phyloP scores from a whole-genome alignment of 2,113 vertebrate species.

The Stegostoma tigrinum region DNA sequence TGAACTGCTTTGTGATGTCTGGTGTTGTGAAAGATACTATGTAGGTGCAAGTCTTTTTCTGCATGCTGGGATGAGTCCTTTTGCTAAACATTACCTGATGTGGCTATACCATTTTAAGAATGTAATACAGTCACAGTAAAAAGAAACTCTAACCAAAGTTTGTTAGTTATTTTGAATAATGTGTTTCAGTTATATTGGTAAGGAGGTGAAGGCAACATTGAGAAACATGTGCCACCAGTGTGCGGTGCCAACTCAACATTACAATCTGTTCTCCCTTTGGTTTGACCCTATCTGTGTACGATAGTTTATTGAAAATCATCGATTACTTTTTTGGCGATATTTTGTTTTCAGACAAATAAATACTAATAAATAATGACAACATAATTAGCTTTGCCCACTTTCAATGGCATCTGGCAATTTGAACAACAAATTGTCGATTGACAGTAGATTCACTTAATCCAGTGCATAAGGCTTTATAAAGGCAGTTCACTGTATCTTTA shows the following conservation, averaged over 20 bases:
- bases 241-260: background rate
- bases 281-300: background rate
- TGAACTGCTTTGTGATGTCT: no score
- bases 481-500: background rate
- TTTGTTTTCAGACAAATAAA: no score
- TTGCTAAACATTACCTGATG: background rate
- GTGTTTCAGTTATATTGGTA: background rate
- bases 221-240: background rate
- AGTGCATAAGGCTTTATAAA: background rate
- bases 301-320: no score
- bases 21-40: no score
- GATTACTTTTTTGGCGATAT: no score
- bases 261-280: background rate
- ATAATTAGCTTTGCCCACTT: background rate
- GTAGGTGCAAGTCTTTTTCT: no score
- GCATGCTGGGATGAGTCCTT: background rate
- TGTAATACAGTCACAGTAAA: background rate
- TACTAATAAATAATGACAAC: no score
- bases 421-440: conserved; percentile 10
- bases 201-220: background rate
- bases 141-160: background rate
- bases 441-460: background rate
- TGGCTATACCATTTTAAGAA: background rate
- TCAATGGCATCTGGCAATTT: background rate
- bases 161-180: background rate